These are phyloP conservation scores for Drosophila leontia DNA, from an alignment of 1,140 invertebrate species.

Conservation along the genomic window DNA sequence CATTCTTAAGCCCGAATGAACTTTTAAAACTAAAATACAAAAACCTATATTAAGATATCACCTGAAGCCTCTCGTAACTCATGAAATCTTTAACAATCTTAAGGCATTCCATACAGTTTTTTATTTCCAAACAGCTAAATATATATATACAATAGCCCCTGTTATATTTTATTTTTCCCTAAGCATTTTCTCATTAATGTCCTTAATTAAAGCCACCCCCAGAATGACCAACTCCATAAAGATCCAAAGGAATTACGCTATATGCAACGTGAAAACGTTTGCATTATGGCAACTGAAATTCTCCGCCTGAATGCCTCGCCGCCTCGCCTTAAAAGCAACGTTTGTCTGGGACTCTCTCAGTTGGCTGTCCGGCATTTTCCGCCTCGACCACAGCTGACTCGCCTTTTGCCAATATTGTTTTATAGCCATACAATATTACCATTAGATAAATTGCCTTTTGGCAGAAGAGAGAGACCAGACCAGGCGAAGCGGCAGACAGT, in stretches of 20 bases:
- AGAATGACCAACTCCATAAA: slow-evolving; percentile 1
- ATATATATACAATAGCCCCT: neutral
- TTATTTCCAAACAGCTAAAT: neutral
- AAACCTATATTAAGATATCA: too few species aligned
- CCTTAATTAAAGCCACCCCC: slow-evolving; percentile 25
- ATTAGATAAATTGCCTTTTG: slow-evolving; percentile 82
- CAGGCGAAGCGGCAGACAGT: neutral
- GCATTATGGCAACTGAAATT: slow-evolving; percentile 48
- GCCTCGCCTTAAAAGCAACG: slow-evolving; percentile 52
- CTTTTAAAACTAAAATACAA: neutral
- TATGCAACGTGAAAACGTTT: slow-evolving; percentile 7
- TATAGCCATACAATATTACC: slow-evolving; percentile 82
- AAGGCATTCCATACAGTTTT: neutral
- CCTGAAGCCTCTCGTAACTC: too few species aligned
- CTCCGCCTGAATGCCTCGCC: slow-evolving; percentile 18
- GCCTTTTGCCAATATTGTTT: slow-evolving; percentile 82
- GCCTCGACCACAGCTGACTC: slow-evolving; percentile 41
- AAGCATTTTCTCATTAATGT: neutral
- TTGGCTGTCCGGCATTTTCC: slow-evolving; percentile 16
- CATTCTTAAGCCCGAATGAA: neutral
- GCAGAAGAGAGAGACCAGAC: slow-evolving; percentile 8
- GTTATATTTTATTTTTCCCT: too few species aligned
- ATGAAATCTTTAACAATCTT: neutral
- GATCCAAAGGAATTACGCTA: slow-evolving; percentile 3
- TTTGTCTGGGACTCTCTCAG: neutral